A percentile compares a stretch with the other conserved stretches of the same genome.
Conservation (phyloP, 2,888 invertebrate genomes). For the Allolobophora icterica region DNA sequence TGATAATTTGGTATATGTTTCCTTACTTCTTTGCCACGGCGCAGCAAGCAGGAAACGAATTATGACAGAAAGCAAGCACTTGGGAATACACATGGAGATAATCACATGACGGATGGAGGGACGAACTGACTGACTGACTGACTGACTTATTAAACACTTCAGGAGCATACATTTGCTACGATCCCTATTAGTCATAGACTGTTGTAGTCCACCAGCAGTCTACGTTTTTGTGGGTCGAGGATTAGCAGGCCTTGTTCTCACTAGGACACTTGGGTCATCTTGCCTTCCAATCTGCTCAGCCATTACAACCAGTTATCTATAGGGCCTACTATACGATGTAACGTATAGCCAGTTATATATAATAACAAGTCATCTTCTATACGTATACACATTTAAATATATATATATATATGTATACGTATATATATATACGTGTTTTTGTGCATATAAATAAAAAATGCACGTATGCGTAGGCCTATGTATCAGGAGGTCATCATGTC, state of each 20-base stretch:
- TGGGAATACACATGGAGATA: background rate
- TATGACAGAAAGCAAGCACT: background rate
- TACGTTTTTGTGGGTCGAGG: background rate
- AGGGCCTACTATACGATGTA: no score
- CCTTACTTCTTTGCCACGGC: background rate
- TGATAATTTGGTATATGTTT: background rate
- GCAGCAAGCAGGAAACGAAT: background rate
- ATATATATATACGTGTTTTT: no score
- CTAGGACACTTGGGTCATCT: background rate
- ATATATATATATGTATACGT: no score
- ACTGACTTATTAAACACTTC: background rate
- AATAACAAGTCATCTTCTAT: no score
- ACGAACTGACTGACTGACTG: no score
- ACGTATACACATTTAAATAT: no score
- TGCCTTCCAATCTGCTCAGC: background rate
- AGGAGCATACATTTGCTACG: background rate
- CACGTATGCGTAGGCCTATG: background rate
- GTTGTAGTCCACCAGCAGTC: no score
- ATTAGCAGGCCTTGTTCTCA: background rate
- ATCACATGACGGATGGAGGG: background rate
- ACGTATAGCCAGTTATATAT: background rate
- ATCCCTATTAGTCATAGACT: constrained; percentile 4
- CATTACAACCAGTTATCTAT: background rate
- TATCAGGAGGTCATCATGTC: background rate
- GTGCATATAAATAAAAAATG: background rate